These are phyloP conservation scores for Himalopsyche tibetana DNA, from an alignment of 2,888 invertebrate genomes.

Conservation along the genomic window DNA sequence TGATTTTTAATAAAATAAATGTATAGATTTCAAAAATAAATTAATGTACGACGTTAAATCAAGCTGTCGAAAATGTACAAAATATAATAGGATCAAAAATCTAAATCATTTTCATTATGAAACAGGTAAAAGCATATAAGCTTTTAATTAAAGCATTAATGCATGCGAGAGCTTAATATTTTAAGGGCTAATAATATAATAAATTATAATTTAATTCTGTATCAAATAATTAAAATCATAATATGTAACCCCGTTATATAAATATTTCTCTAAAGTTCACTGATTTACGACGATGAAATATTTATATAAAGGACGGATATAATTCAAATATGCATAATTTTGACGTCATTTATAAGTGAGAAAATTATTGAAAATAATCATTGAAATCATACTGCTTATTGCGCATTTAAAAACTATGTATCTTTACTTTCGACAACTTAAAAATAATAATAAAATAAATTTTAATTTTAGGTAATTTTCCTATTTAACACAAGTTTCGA, in stretches of 20 bases:
- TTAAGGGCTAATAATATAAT: not conserved
- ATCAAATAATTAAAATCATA: constrained; percentile 8
- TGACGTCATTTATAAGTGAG: too few relatives aligned
- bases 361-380: too few relatives aligned
- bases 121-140: constrained; percentile 5
- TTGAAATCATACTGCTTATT: too few relatives aligned
- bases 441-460: too few relatives aligned
- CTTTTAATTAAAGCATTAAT: constrained; percentile 28
- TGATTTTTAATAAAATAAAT: too few relatives aligned
- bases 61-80: not conserved
- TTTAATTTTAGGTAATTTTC: too few relatives aligned
- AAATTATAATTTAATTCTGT: not conserved
- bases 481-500: too few relatives aligned
- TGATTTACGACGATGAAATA: not conserved
- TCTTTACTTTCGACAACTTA: too few relatives aligned
- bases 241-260: not conserved
- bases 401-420: too few relatives aligned
- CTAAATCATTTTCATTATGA: constrained; percentile 7
- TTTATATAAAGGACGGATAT: too few relatives aligned
- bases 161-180: constrained; percentile 4
- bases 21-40: too few relatives aligned
- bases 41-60: not conserved
- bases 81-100: not conserved
- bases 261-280: not conserved
- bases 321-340: too few relatives aligned